Evolutionary conservation across 2,797 vertebrate species (phyloP), one percentile per base, ranked within the genome.

Genomic region (Chelon labrosus): DNA sequence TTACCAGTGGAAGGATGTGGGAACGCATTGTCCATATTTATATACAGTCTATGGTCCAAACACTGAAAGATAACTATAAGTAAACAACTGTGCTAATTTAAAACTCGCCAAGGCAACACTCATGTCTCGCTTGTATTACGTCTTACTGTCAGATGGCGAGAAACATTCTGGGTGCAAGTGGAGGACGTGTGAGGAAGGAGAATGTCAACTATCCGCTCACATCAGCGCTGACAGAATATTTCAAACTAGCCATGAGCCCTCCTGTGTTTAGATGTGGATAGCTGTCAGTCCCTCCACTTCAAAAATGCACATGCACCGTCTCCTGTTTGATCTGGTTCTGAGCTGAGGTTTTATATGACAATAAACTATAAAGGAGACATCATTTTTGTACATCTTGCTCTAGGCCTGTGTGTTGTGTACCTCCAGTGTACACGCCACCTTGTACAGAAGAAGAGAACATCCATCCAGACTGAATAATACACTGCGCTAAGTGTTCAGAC

Each of bases 131-230:
- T 66, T 66, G 75, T 46, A 6, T 65, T 35, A 0, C 1, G 20
- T n/a, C 20, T 65, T 49, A 19, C 38, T 67, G 78, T 77, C 87
- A 77, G 80, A 80, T 76, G 65, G 78, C n/a, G 74, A 19, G 75
- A 81, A 80, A 50, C 82, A 70, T 78, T 84, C 65, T 39, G 52
- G 66, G 53, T 16, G 58, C 42, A 71, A 58, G 67, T 5, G 16
- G 63, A 87, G 56, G 68, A 59, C 11, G 63, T 25, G 70, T 56
- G 85, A 63, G 68, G 64, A 55, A 64, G 57, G 60, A 67, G 8
- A 22, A 35, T 55, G 8, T 44, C 20, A 59, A 83, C 66, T 50
- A 65, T 65, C 66, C 44, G 54, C 81, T 80, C 10, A 1, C 49
- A 74, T 76, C 70, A 39, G 53, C 41, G 77, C 2, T 53, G 66